Conservation (phyloP, 2,797 vertebrate species). For the Podargus strigoides region DNA sequence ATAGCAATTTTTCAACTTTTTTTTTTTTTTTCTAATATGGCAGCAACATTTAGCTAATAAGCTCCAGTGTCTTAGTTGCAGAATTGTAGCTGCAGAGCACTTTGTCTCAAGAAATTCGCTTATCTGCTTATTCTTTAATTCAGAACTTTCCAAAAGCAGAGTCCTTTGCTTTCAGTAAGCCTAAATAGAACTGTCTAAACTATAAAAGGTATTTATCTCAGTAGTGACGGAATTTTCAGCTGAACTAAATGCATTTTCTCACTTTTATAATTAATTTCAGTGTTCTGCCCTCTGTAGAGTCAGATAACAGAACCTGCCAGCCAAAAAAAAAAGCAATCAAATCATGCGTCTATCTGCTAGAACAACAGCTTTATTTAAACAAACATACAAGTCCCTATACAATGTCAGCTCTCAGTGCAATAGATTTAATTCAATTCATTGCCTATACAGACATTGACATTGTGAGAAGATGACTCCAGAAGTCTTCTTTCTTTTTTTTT, state of each 20-base stretch:
- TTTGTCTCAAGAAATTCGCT: background rate
- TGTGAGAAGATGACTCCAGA: background rate
- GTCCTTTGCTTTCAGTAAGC: background rate
- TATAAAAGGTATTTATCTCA: conserved; percentile 15
- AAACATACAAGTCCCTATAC: background rate
- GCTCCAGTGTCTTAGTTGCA: background rate
- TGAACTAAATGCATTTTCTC: conserved; percentile 34
- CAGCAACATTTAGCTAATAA: background rate
- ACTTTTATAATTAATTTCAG: conserved; percentile 50
- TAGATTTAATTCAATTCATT: background rate
- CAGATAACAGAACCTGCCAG: background rate
- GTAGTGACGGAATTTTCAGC: conserved; percentile 1
- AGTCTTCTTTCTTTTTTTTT: background rate
- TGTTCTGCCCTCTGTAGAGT: background rate
- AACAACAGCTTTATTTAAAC: background rate
- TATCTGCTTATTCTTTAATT: conserved; percentile 20
- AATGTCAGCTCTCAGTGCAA: background rate
- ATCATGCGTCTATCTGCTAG: background rate
- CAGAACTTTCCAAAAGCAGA: conserved; percentile 3
- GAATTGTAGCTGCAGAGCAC: background rate
- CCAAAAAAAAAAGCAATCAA: background rate
- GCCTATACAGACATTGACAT: background rate
- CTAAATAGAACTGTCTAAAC: background rate
- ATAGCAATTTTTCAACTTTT: background rate
- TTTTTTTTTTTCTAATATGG: background rate